Evolutionary conservation across 2,888 invertebrate genomes (phyloP).

Genomic region (Agrochola lota): DNA sequence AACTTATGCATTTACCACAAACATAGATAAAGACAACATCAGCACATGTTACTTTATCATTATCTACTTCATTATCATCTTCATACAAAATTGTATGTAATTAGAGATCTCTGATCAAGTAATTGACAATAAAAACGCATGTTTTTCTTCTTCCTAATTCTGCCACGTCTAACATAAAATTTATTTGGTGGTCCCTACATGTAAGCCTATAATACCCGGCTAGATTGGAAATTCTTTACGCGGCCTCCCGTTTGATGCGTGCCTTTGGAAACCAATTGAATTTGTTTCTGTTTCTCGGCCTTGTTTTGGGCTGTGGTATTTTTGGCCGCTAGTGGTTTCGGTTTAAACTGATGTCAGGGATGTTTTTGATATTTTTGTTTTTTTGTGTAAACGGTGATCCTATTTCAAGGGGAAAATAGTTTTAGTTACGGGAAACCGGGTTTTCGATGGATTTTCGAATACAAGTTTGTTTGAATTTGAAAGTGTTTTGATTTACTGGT

Average conservation of each 20-base stretch:
- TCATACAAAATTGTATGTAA: background rate
- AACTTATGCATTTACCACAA: background rate
- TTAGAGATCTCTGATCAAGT: background rate
- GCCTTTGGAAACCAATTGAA: slow-evolving; percentile 79
- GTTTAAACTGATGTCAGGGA: slow-evolving; percentile 37
- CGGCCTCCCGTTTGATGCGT: slow-evolving; percentile 73
- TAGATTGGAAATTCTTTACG: slow-evolving; percentile 82
- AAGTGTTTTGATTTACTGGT: background rate
- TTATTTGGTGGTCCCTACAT: slow-evolving; percentile 53
- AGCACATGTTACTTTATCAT: background rate
- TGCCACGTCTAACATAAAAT: slow-evolving; percentile 38
- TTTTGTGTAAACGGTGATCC: slow-evolving; percentile 8
- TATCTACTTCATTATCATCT: too few species aligned
- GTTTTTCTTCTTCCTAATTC: slow-evolving; percentile 24
- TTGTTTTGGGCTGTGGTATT: slow-evolving; percentile 59
- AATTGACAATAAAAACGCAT: too few species aligned
- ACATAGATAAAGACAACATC: background rate
- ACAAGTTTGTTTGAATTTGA: background rate
- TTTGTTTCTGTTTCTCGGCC: slow-evolving; percentile 70
- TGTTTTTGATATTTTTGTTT: slow-evolving; percentile 9
- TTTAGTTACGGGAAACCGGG: background rate
- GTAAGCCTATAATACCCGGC: slow-evolving; percentile 51
- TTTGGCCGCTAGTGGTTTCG: slow-evolving; percentile 50
- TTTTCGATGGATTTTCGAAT: background rate
- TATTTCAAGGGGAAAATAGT: slow-evolving; percentile 7